Conservation (phyloP, 2,888 invertebrate genomes). For the Eilema depressum region DNA sequence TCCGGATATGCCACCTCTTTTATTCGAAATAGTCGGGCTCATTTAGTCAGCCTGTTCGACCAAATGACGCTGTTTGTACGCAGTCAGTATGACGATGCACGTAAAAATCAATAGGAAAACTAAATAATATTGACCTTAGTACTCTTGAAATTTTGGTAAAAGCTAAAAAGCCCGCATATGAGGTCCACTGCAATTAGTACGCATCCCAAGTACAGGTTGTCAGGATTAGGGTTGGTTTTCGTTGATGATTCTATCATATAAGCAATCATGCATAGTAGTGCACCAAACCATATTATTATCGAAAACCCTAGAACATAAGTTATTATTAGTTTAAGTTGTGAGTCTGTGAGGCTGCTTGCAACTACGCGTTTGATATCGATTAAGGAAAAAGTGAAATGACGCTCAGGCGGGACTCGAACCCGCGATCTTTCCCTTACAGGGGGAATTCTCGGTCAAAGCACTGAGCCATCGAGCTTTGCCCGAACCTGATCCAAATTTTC, state of each 20-base stretch:
- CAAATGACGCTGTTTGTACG: too few relatives aligned
- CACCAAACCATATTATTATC: constrained; percentile 92
- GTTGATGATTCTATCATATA: constrained; percentile 89
- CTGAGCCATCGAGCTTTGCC: too few relatives aligned
- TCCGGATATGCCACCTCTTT: background rate
- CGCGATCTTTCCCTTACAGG: too few relatives aligned
- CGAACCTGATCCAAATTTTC: too few relatives aligned
- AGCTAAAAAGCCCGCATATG: constrained; percentile 98
- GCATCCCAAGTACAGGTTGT: constrained; percentile 98
- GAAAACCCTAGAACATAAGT: constrained; percentile 89
- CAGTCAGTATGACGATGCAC: too few relatives aligned
- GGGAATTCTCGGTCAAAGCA: too few relatives aligned
- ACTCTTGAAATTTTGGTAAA: constrained; percentile 99
- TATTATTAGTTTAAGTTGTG: background rate
- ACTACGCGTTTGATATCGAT: too few relatives aligned
- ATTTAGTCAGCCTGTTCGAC: too few relatives aligned
- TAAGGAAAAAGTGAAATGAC: too few relatives aligned
- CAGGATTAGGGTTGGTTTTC: constrained; percentile 94
- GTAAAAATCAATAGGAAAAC: background rate
- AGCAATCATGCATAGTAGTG: constrained; percentile 89
- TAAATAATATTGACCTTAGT: constrained; percentile 85
- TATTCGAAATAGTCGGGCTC: background rate
- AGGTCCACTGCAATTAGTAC: constrained; percentile 97
- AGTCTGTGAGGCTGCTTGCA: too few relatives aligned
- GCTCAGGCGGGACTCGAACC: too few relatives aligned